Conservation (phyloP, 2,113 vertebrate genomes). For the Syrmaticus mikado region DNA sequence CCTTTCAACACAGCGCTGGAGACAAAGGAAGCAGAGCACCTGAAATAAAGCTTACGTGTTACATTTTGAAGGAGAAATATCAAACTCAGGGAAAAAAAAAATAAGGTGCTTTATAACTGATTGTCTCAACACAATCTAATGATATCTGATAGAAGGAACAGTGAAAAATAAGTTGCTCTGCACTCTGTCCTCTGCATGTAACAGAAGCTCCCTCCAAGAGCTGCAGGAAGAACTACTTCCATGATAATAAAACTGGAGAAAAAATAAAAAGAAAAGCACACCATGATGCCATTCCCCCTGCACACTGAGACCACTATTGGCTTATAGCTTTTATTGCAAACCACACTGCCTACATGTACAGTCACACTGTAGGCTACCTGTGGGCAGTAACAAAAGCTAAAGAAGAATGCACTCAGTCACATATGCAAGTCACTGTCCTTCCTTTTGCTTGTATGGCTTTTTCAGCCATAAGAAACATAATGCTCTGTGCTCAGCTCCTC, state of each 20-base stretch:
- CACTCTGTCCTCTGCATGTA: not conserved
- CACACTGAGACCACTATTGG: not conserved
- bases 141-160: not conserved
- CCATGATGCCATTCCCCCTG: not conserved
- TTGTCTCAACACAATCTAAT: not conserved
- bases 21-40: not conserved
- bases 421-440: not conserved
- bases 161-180: not conserved
- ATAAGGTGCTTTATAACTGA: not conserved
- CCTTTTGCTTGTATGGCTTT: not conserved
- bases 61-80: not conserved
- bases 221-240: not conserved
- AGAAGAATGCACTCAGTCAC: not conserved
- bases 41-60: not conserved
- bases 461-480: not conserved
- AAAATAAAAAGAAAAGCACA: not conserved
- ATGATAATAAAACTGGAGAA: not conserved
- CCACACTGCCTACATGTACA: not conserved
- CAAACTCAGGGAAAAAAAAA: not conserved
- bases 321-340: not conserved
- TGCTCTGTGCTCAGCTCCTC: not conserved
- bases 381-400: not conserved
- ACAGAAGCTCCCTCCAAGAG: not conserved
- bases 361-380: not conserved
- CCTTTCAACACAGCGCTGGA: not conserved